Percentiles rank a stretch among this genome's conserved stretches.
Evolutionary conservation across 1,140 invertebrate species (phyloP).

Genomic region (Drosophila fuyamai): DNA sequence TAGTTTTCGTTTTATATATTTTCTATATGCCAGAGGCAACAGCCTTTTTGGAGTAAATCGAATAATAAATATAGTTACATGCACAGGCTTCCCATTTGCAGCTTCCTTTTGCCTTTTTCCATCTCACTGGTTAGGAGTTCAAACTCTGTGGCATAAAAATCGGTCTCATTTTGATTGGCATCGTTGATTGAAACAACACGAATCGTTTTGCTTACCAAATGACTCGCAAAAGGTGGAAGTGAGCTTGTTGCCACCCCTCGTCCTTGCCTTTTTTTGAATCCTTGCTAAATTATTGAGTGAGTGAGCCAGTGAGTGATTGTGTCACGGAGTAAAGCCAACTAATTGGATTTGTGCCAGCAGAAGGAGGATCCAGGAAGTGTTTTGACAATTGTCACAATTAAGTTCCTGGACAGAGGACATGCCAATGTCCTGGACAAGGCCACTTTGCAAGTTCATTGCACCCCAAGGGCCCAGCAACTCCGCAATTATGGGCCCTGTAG

Average conservation of each 20-base stretch:
- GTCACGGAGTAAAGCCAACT: slow-evolving; percentile 65
- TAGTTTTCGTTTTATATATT: slow-evolving; percentile 12
- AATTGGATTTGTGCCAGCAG: slow-evolving; percentile 71
- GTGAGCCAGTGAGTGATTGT: slow-evolving; percentile 68
- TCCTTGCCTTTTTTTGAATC: slow-evolving; percentile 17
- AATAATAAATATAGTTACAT: slow-evolving; percentile 22
- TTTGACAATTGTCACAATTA: slow-evolving; percentile 79
- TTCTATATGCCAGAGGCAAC: slow-evolving; percentile 14
- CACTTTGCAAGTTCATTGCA: slow-evolving; percentile 78
- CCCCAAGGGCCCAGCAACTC: slow-evolving; percentile 61
- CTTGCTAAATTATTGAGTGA: slow-evolving; percentile 59
- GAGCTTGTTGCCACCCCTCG: slow-evolving; percentile 49
- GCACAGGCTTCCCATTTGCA: slow-evolving; percentile 14
- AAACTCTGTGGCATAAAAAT: slow-evolving; percentile 63
- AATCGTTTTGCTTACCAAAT: slow-evolving; percentile 74
- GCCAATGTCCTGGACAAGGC: slow-evolving; percentile 77
- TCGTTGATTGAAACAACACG: slow-evolving; percentile 82
- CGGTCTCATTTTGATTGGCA: slow-evolving; percentile 77
- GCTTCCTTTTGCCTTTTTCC: background rate
- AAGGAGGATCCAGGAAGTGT: slow-evolving; percentile 59
- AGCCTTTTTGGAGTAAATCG: slow-evolving; percentile 6
- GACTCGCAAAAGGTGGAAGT: slow-evolving; percentile 63
- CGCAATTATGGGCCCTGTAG: slow-evolving; percentile 20
- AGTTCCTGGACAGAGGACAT: slow-evolving; percentile 53
- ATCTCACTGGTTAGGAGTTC: slow-evolving; percentile 16